These are phyloP conservation scores for Peromyscus californicus DNA, from an alignment of 2,113 vertebrate genomes.

Conservation along the genomic window DNA sequence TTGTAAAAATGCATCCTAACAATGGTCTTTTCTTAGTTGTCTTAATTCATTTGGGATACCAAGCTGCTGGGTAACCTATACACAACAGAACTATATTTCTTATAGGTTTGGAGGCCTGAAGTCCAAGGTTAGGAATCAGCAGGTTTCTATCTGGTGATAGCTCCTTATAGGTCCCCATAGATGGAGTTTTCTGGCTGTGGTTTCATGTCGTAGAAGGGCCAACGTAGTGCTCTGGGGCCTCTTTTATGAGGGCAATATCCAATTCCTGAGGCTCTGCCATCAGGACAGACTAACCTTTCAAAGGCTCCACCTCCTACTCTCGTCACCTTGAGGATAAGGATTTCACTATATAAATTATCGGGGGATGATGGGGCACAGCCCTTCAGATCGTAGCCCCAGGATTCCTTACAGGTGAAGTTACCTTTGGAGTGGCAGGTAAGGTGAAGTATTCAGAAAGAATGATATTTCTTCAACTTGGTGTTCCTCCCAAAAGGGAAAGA, in stretches of 20 bases:
- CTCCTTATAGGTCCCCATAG: not conserved
- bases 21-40: not conserved
- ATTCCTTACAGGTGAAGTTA: not conserved
- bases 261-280: not conserved
- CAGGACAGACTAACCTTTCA: not conserved
- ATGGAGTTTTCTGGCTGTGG: not conserved
- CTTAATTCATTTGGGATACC: not conserved
- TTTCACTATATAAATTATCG: not conserved
- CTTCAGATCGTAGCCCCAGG: not conserved
- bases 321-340: not conserved
- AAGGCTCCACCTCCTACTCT: not conserved
- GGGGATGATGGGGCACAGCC: not conserved
- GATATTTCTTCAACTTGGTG: conserved; percentile 32
- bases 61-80: not conserved
- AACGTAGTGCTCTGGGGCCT: not conserved
- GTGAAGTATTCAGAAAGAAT: not conserved
- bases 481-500: not conserved
- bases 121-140: not conserved
- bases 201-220: not conserved
- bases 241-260: not conserved
- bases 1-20: not conserved
- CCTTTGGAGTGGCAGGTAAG: not conserved
- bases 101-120: not conserved
- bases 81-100: not conserved
- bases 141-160: not conserved